Conservation (phyloP, 2,113 vertebrate genomes). For the Arothron firmamentum region DNA sequence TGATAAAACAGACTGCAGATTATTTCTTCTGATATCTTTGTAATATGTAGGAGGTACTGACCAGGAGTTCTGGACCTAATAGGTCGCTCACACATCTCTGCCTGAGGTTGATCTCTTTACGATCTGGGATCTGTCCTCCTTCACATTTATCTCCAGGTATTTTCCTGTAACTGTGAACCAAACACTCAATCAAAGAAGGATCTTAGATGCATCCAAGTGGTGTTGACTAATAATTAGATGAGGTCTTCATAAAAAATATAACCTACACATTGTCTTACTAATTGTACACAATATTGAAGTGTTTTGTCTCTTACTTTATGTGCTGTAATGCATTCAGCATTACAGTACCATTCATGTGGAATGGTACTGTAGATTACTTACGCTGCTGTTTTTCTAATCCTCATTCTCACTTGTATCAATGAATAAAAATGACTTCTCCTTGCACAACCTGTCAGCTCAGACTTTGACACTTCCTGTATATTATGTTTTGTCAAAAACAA, state of each 20-base stretch:
- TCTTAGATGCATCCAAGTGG: neutral
- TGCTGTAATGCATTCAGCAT: too few species aligned
- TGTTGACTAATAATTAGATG: neutral
- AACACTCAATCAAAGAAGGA: neutral
- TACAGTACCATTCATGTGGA: too few species aligned
- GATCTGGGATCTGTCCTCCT: conserved; percentile 75
- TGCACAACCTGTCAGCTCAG: too few species aligned
- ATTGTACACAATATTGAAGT: too few species aligned
- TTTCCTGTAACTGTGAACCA: conserved; percentile 83
- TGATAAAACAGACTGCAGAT: neutral
- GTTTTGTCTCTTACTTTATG: too few species aligned
- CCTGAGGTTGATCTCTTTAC: conserved; percentile 84
- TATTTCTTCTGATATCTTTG: neutral
- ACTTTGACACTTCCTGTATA: too few species aligned
- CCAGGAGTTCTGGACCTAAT: conserved; percentile 56
- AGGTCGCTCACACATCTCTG: conserved; percentile 79
- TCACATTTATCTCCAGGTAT: conserved; percentile 91
- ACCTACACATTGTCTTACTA: too few species aligned
- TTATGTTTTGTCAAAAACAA: too few species aligned
- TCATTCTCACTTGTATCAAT: too few species aligned
- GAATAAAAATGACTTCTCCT: too few species aligned
- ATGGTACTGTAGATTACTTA: too few species aligned
- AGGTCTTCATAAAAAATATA: neutral
- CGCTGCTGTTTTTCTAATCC: too few species aligned
- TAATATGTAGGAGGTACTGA: conserved; percentile 32